Conservation (phyloP, 2,113 vertebrate species). For the Tetrax tetrax region DNA sequence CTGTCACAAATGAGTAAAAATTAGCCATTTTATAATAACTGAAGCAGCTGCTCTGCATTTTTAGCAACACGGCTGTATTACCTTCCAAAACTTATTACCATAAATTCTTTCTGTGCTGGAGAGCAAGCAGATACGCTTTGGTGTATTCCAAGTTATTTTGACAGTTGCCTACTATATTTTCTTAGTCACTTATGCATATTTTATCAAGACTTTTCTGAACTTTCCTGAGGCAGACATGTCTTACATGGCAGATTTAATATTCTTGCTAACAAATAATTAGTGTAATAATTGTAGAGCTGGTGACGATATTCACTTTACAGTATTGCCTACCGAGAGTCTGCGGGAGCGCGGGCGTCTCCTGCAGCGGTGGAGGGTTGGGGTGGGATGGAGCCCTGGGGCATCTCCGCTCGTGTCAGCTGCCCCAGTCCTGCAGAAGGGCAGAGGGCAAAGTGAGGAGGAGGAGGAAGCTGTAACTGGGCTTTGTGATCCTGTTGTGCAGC, state of each 20-base stretch:
- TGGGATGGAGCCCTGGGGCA: not conserved
- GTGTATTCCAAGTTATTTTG: slow-evolving; percentile 49
- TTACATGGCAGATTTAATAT: not conserved
- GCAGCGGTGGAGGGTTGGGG: not conserved
- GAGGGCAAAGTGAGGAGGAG: not conserved
- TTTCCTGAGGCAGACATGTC: slow-evolving; percentile 35
- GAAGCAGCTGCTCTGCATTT: slow-evolving; percentile 71
- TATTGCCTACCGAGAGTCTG: not conserved
- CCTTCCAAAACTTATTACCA: slow-evolving; percentile 58
- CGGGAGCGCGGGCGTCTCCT: not conserved
- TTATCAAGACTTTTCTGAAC: slow-evolving; percentile 58
- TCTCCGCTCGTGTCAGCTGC: not conserved
- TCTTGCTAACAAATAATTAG: not conserved
- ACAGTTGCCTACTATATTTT: slow-evolving; percentile 44
- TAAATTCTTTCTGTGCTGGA: slow-evolving; percentile 60
- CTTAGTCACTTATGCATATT: slow-evolving; percentile 16
- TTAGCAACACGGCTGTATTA: slow-evolving; percentile 44
- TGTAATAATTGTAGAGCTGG: not conserved
- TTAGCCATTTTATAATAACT: slow-evolving; percentile 68
- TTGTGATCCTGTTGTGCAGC: not conserved
- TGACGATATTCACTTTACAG: not conserved
- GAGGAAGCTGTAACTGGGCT: not conserved
- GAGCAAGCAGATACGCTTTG: slow-evolving; percentile 46
- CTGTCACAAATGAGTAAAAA: slow-evolving; percentile 69
- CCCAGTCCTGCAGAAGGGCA: not conserved